Evolutionary conservation across 1,140 invertebrate species (phyloP), one percentile per base, ranked within the genome.

Genomic region (Nautilus pompilius): DNA sequence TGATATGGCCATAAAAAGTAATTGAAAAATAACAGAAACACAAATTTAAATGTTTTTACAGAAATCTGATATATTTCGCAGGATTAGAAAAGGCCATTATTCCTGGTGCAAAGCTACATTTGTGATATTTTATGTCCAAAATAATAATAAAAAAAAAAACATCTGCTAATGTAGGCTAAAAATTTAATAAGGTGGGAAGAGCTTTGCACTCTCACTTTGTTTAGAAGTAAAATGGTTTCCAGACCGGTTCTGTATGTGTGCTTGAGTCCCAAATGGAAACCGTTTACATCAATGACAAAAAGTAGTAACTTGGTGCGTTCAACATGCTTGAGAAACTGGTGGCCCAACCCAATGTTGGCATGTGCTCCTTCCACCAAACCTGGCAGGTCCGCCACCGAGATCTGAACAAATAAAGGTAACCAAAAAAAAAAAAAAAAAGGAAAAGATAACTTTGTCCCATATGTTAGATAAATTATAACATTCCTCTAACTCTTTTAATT

Each of bases 341-440:
- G 90, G 36, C 96, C 96, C 29, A 98, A 82, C 1, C 96, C 96
- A 77, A 86, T 87, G 79, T 98, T 97, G 72, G 88, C 87, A 84
- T 97, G 93, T 2, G 96, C 94, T 48, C 90, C 92, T 70, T 89
- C 87, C 71, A 99, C 94, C 32, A 99, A 82, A 3, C 96, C 96
- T 0, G 96, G 96, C 36, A 99, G 84, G 84, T 99, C 96, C 2
- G 96, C 96, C 64, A 99, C 90, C 77, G 74, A 55, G 80, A 86
- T 75, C 68, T 78, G 80, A 17, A 57, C 28, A 57, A 30, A 8
- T 57, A 48, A 61, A 59, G 30, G 13, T 34, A 58, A 59, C 36
- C 13, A 41, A n/a, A 41, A n/a, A 41, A 41, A 41, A 15, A 15
- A n/a, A 15, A 41, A 13, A 1, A n/a, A 41, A 41, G 13, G 1